Base-by-base conservation (phyloP, 2,113 vertebrate species). In the Indicator indicator region DNA sequence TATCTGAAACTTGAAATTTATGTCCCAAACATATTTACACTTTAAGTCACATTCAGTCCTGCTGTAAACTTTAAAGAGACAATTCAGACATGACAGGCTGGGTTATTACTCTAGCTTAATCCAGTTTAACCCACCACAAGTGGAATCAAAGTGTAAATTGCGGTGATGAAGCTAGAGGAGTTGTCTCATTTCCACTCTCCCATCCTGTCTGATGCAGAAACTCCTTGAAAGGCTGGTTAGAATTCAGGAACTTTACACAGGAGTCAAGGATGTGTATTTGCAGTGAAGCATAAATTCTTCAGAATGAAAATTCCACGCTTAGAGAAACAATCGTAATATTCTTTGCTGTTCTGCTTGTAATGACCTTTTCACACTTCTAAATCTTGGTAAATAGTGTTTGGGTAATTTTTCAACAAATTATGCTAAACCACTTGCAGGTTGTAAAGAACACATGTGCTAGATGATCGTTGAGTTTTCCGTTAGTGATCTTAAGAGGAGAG, bases 391-490 rank as follows among this genome's bases (percentile, higher is more conserved):
- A 67, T 26, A 62, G 12, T 4, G 2, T 82, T 86, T 82, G n/a
- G 19, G 16, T 74, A 89, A 92, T 94, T 62, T 87, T 94, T 84
- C 64, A 89, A 70, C 33, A 92, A 72, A 93, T 92, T 74, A 82
- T 85, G 24, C 36, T 77, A 84, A 96, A 80, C 18, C 23, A 85
- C 71, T 71, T 65, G 24, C 64, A 63, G 68, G 54, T 89, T 77
- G 87, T 73, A 94, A 76, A 68, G 59, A 81, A 60, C 63, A 86
- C 30, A 20, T 42, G 48, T 26, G 27, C 23, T 69, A 85, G 88
- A 83, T 64, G 83, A 92, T 77, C 64, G 89, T 71, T 92, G 93
- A 83, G 95, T 90, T 93, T 96, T 92, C 74, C 5, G 5, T 92
- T 83, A 84, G 58, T 56, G 72, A 63, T 93, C 74, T 83, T 74